These are phyloP conservation scores for Brachionus calyciflorus DNA, from an alignment of 1,140 invertebrate genomes.

Conservation along the genomic window DNA sequence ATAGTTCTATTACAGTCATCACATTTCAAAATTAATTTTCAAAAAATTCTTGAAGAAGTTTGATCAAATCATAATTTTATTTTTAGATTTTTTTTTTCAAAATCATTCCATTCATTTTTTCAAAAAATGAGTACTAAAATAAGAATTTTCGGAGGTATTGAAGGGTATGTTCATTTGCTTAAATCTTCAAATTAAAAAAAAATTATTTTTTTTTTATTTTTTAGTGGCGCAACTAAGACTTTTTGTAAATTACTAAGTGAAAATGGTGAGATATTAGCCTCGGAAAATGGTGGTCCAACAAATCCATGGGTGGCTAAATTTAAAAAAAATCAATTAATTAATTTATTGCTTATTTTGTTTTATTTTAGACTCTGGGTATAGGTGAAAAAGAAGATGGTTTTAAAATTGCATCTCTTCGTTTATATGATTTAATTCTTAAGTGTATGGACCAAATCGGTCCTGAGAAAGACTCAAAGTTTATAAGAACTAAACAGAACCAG, in stretches of 20 bases:
- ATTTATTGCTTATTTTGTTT: not conserved
- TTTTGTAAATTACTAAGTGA: not conserved
- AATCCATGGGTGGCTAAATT: constrained; percentile 8
- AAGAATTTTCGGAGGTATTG: constrained; percentile 12
- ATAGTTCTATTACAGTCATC: no score
- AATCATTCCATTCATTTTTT: not conserved
- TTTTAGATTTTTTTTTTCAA: not conserved
- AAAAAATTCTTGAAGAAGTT: no score
- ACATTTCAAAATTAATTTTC: no score
- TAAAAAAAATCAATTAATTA: no score
- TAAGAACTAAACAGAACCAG: not conserved
- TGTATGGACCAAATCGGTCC: not conserved
- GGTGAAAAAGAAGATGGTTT: constrained; percentile 31
- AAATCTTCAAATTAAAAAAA: not conserved
- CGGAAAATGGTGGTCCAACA: not conserved
- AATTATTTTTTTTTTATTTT: not conserved
- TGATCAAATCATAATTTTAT: no score
- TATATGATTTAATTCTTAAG: not conserved
- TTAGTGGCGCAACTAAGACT: constrained; percentile 24
- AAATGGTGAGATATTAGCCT: not conserved
- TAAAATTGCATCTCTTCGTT: not conserved
- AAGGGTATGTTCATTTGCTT: constrained; percentile 1
- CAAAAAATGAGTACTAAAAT: not conserved
- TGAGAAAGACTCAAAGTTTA: not conserved
- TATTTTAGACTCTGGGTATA: not conserved